Conservation (phyloP, 2,797 vertebrate species). For the Schizopygopsis malacanthus region DNA sequence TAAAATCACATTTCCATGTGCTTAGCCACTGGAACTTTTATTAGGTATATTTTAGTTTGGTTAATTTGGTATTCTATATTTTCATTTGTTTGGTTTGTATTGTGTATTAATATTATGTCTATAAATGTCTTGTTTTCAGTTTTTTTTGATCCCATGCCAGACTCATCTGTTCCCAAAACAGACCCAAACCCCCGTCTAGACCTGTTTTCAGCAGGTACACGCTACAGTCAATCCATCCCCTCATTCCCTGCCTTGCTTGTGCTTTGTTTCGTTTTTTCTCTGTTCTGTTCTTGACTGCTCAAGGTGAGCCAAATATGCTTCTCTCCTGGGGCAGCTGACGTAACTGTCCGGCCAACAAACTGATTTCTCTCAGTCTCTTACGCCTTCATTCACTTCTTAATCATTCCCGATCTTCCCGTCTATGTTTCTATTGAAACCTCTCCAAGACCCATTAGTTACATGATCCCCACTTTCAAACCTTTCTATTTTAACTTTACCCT, state of each 20-base stretch:
- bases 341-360: constrained; percentile 51
- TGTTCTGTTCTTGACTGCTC: constrained; percentile 59
- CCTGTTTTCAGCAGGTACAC: constrained; percentile 95
- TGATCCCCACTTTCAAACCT: neutral
- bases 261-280: constrained; percentile 61
- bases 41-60: neutral
- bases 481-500: neutral
- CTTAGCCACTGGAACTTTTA: neutral
- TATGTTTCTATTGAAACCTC: neutral
- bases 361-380: constrained; percentile 43
- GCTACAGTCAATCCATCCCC: neutral
- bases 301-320: constrained; percentile 47
- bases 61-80: neutral
- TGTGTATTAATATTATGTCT: constrained; percentile 77
- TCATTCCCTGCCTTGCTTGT: neutral
- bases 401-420: neutral
- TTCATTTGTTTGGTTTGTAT: neutral
- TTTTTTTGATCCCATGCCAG: constrained; percentile 91
- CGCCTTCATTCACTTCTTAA: neutral
- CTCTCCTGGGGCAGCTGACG: constrained; percentile 15
- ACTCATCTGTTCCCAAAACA: constrained; percentile 79
- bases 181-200: constrained; percentile 88
- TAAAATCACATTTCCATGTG: neutral
- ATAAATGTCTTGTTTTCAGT: constrained; percentile 85
- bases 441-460: constrained; percentile 16